Evolutionary conservation across 1,140 invertebrate genomes (phyloP), one percentile per base, ranked within the genome.

Genomic region (Mycetomoellerius zeteki): DNA sequence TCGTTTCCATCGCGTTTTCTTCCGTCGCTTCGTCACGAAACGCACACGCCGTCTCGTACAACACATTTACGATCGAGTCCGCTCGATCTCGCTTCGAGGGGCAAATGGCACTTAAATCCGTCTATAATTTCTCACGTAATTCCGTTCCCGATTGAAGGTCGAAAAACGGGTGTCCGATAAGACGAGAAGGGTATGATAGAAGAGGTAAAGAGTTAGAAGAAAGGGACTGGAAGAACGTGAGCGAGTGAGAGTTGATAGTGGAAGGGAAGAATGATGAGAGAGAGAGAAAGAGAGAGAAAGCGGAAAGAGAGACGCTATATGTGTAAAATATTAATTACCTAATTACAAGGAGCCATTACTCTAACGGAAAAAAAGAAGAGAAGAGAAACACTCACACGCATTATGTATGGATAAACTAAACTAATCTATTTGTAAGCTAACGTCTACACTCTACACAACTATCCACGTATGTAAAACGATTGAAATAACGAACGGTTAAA

Each of bases 361-460:
- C 91, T 93, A 92, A 94, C 90, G 62, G 71, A 77, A 85, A 86
- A 50, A 72, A 65, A 75, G 12, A 82, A 62, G 69, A 73, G 21
- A 84, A 58, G 87, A 86, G 50, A 82, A 80, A 88, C 62, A 54
- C 67, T 50, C 62, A 86, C 64, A 84, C 43, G 92, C 90, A 93
- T 93, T 93, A 93, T 94, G 91, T 94, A 94, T 94, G 93, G 90
- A 94, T 94, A 93, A 92, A 93, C 89, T 95, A 95, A 96, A 95
- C 93, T 95, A 96, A 95, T 94, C 93, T 96, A 96, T 95, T 96
- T 95, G 94, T 96, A 95, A 95, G 95, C 95, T 95, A 96, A 95
- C 95, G 94, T 94, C 94, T 95, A 95, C 95, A 94, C 94, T 95
- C 95, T 95, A 96, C 95, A 94, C 92, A 92, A 94, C 93, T 94